Percentiles rank a stretch among this genome's conserved stretches.
Evolutionary conservation across 2,888 invertebrate species (phyloP).

Genomic region (Marasmarcha lunaedactyla): DNA sequence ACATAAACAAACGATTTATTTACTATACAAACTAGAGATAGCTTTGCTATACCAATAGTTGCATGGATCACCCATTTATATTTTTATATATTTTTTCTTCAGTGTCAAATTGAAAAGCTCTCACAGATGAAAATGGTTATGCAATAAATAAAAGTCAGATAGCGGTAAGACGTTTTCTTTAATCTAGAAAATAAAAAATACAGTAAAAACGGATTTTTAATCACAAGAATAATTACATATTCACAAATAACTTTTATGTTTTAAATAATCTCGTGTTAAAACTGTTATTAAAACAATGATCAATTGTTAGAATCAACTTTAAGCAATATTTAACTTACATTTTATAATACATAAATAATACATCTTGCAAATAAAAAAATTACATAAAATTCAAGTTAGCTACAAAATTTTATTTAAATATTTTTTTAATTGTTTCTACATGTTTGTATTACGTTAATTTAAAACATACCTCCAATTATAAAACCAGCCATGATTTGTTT

Average conservation of each 20-base stretch:
- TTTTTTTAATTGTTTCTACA: constrained; percentile 59
- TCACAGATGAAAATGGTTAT: no score
- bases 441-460: constrained; percentile 38
- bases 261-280: constrained; percentile 50
- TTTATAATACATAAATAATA: constrained; percentile 69
- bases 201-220: constrained; percentile 69
- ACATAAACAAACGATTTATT: no score
- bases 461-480: constrained; percentile 24
- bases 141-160: background rate
- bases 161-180: constrained; percentile 63
- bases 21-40: no score
- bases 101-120: no score
- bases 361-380: constrained; percentile 65
- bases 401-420: constrained; percentile 50
- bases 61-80: no score
- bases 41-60: no score
- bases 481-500: constrained; percentile 31
- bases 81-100: no score
- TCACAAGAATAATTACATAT: constrained; percentile 71
- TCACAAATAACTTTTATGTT: constrained; percentile 63
- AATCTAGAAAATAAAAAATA: constrained; percentile 71
- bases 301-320: constrained; percentile 59
- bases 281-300: constrained; percentile 58
- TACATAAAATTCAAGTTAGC: constrained; percentile 68
- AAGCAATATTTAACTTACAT: constrained; percentile 67